Base-by-base conservation (phyloP, 2,113 vertebrate species). In the Brachionichthys hirsutus region DNA sequence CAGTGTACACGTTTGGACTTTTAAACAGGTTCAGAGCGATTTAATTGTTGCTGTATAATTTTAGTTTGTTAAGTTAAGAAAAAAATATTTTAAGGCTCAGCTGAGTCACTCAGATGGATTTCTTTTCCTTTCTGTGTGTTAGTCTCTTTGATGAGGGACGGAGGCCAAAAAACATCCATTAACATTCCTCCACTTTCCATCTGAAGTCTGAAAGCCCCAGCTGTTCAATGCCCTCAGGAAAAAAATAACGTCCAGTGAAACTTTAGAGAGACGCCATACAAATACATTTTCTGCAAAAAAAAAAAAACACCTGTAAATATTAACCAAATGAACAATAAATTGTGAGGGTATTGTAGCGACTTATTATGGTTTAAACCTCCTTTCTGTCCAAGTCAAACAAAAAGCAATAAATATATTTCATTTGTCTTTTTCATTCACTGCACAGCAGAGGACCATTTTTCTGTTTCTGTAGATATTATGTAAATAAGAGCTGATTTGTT, bases 401-500 rank as follows among this genome's bases (percentile, higher is more conserved):
- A 12, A 12, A 43, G 9, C 58, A 35, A 67, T 4, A n/a, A 24
- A 22, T 19, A n/a, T 19, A 56, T 53, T 55, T 65, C 59, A 45
- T 53, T 67, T 74, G 68, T 64, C 40, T 54, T 57, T 71, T 72
- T 70, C 78, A 73, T 62, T 78, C 75, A 16, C 44, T 72, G 70
- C 90, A n/a, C n/a, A 90, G 88, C 89, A 91, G 88, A 91, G 94
- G 93, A 95, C 93, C 93, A 94, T 82, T 76, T 77, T 82, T 76
- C 54, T 76, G 42, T 80, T 78, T 67, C n/a, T 94, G 83, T 92
- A 91, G 76, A 91, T 91, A 77, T 92, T 67, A 38, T 96, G 93
- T 96, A 95, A 92, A 94, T 96, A 94, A 94, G 93, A 95, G 90
- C 78, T 87, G 91, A 90, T 90, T 93, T 92, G 86, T 88, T 88